Evolutionary conservation across 2,888 invertebrate species (phyloP), one percentile per base, ranked within the genome.

Genomic region (Calliopum simillimum): DNA sequence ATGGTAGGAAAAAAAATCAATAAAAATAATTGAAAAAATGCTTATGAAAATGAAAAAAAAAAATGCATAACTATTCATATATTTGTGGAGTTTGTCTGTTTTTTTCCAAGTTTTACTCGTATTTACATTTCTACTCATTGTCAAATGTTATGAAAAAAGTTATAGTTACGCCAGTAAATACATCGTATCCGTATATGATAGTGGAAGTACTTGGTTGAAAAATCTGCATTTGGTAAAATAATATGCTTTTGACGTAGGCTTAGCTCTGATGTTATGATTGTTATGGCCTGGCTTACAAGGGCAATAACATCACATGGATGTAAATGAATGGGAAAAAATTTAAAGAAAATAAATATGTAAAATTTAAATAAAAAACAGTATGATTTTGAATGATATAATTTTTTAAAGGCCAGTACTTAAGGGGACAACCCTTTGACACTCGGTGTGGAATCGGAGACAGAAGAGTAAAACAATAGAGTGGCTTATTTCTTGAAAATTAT

Each of bases 11-110:
- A 33, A 53, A 53, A 65, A 56, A 44, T 56, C 65, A 25, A 55
- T 56, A 56, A n/a, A 44, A 55, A 44, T n/a, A 14, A 12, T 43
- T n/a, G 43, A 49, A 65, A 23, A 23, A 63, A 33, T 16, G 11
- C 21, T 53, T 64, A 64, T 51, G 21, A 21, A 53, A n/a, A n/a
- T n/a, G n/a, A n/a, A n/a, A n/a, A n/a, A 55, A 56, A 66, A 64
- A 66, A 66, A 8, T 33, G 33, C 44, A 43, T 56, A 66, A 55
- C 55, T 55, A 66, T 55, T 66, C 65, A 66, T 44, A 55, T 23
- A 43, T 66, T 55, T 64, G 5, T 53, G 21, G 4, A 23, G 61
- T 46, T 8, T 1, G 33, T 14, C 12, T 61, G 6, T 43, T 23
- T 23, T 47, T 14, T 47, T 47, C n/a, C 14, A 4, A n/a, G n/a